A percentile compares a stretch with the other conserved stretches of the same genome.
Conservation (phyloP, 2,888 invertebrate species). For the Parelbella ahira region DNA sequence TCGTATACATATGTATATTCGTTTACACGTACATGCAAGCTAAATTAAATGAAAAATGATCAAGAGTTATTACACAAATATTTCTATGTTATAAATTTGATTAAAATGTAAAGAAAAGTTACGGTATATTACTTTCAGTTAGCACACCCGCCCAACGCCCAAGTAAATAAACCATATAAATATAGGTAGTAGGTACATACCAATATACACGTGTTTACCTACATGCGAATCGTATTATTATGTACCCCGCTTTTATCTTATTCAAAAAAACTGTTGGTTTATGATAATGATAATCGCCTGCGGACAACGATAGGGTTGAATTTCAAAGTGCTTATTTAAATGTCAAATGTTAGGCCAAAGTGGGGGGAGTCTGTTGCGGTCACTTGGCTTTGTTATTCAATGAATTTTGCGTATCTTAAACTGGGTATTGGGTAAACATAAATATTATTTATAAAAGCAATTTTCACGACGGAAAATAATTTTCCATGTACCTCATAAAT, state of each 20-base stretch:
- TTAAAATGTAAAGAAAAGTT: too few relatives aligned
- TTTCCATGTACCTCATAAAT: too few relatives aligned
- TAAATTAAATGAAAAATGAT: too few relatives aligned
- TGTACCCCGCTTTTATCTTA: too few relatives aligned
- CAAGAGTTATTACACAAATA: too few relatives aligned
- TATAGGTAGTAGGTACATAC: neutral
- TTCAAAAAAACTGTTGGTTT: conserved; percentile 15
- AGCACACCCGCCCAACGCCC: too few relatives aligned
- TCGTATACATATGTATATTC: too few relatives aligned
- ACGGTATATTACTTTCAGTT: too few relatives aligned
- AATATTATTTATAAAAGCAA: conserved; percentile 3
- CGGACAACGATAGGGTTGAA: conserved; percentile 18
- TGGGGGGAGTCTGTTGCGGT: conserved; percentile 21
- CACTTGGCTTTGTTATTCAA: conserved; percentile 30
- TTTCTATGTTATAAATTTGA: too few relatives aligned
- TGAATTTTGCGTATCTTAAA: conserved; percentile 11
- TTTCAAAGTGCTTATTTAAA: conserved; percentile 24
- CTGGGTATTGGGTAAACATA: conserved; percentile 1
- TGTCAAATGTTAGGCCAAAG: conserved; percentile 24
- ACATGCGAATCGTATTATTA: neutral
- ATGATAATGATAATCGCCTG: conserved; percentile 21
- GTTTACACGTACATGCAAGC: too few relatives aligned
- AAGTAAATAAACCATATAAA: conserved; percentile 11
- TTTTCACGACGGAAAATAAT: too few relatives aligned
- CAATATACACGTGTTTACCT: neutral